Conservation (phyloP, 2,888 invertebrate genomes). For the Camptogramma bilineatum region DNA sequence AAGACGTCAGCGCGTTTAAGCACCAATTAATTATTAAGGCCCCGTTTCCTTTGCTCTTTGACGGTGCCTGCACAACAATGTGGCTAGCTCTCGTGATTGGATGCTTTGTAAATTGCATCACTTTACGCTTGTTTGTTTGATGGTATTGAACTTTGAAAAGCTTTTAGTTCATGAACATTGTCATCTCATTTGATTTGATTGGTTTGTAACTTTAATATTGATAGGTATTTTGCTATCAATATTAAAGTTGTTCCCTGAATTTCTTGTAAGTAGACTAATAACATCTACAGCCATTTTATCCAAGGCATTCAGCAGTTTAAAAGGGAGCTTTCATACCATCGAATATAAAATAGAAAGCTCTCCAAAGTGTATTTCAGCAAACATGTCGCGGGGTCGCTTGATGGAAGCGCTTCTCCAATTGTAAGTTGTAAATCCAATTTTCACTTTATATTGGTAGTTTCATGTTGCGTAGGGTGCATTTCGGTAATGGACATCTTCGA, state of each 20-base stretch:
- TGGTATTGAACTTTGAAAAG: slow-evolving; percentile 29
- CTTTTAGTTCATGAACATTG: neutral
- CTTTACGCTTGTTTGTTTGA: slow-evolving; percentile 60
- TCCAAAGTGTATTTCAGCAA: slow-evolving; percentile 76
- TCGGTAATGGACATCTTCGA: slow-evolving; percentile 41
- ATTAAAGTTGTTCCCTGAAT: neutral
- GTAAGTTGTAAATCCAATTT: slow-evolving; percentile 85
- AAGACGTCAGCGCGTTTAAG: slow-evolving; percentile 84
- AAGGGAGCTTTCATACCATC: slow-evolving; percentile 12
- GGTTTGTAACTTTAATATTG: neutral
- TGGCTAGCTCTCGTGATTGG: slow-evolving; percentile 79
- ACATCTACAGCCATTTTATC: neutral
- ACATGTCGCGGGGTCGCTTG: slow-evolving; percentile 75
- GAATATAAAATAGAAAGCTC: slow-evolving; percentile 57
- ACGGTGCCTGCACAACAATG: slow-evolving; percentile 80
- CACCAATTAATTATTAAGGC: slow-evolving; percentile 84
- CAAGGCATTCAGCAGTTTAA: slow-evolving; percentile 14
- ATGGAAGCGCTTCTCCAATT: slow-evolving; percentile 80
- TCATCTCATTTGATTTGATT: neutral
- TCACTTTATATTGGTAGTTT: slow-evolving; percentile 80
- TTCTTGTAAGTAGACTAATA: neutral
- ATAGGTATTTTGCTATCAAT: neutral
- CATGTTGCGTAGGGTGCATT: slow-evolving; percentile 68
- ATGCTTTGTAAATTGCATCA: slow-evolving; percentile 81
- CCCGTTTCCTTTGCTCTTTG: slow-evolving; percentile 82